A percentile compares a stretch with the other conserved stretches of the same genome.
Evolutionary conservation across 2,113 vertebrate genomes (phyloP).

Genomic region (Fregetta grallaria): DNA sequence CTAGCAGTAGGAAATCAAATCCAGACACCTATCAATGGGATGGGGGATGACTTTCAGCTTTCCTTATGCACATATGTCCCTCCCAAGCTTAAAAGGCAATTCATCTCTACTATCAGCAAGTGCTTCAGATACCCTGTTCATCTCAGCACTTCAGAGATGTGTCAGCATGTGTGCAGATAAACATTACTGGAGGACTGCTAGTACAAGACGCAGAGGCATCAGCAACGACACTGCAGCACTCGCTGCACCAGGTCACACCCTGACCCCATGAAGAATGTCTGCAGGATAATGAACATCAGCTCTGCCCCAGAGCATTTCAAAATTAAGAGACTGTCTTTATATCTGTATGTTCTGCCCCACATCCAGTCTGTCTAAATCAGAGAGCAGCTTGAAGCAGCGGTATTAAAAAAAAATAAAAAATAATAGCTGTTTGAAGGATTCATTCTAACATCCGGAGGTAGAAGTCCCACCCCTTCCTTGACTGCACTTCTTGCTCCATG

Average conservation of each 20-base stretch:
- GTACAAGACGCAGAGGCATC: not conserved
- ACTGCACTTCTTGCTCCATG: slow-evolving; percentile 28
- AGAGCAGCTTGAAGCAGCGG: slow-evolving; percentile 47
- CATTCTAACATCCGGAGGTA: slow-evolving; percentile 47
- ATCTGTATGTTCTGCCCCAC: not conserved
- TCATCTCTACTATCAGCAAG: not conserved
- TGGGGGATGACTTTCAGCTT: not conserved
- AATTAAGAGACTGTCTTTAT: slow-evolving; percentile 4
- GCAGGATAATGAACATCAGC: not conserved
- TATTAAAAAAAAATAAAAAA: not conserved
- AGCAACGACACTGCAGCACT: not conserved
- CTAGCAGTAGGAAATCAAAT: not conserved
- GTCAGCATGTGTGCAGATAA: not conserved
- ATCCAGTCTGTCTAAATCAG: slow-evolving; percentile 31
- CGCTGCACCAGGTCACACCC: not conserved
- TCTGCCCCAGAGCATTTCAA: not conserved
- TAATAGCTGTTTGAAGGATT: slow-evolving; percentile 50
- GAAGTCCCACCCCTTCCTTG: slow-evolving; percentile 12
- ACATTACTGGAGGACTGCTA: not conserved
- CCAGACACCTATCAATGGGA: not conserved
- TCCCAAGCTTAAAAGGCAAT: not conserved
- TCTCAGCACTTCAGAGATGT: not conserved
- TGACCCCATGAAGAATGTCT: not conserved
- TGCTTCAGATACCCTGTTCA: not conserved
- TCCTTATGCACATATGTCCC: not conserved